Base-by-base conservation (phyloP, 2,797 vertebrate genomes). In the Alauda arvensis region DNA sequence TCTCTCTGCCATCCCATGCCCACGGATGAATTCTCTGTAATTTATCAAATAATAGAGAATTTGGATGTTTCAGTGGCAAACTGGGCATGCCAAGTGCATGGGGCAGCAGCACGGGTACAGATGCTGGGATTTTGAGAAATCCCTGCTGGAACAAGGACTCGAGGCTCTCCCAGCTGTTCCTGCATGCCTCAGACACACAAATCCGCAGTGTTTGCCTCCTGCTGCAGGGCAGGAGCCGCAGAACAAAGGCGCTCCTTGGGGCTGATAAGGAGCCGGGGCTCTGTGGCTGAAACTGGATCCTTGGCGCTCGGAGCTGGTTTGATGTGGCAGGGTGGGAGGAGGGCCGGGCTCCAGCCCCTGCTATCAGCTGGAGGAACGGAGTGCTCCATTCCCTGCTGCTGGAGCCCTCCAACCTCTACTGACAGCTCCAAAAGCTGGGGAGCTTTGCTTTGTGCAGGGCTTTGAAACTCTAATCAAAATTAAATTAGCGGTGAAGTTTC, bases 271-370 rank as follows among this genome's bases (percentile, higher is more conserved):
- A 45, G 24, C 13, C 13, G n/a, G 60, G 33, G 84, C 46, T 77
- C 43, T 68, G 88, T 83, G 92, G 87, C 3, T 92, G 92, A 89
- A 92, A 93, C 87, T 88, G 89, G 72, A 66, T 87, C 82, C 62
- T n/a, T 18, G 78, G 83, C 71, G 76, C 33, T 85, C 67, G 62
- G 67, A 25, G 59, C 51, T 9, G 34, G 65, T 82, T 93, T 91
- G 7, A 77, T 91, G 94, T 77, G 90, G 81, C n/a, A 4, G 16
- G 55, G n/a, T 8, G 56, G 85, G 84, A 90, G 84, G 56, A 80
- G 74, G 9, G 76, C 81, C 34, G 59, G 26, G 46, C 71, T 82
- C 61, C 61, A 4, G 3, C 9, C 34, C 34, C 53, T 83, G 19
- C 31, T 77, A 80, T 65, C 93, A 71, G 71, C 85, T 65, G 75